Conservation (phyloP, 2,797 vertebrate species). For the Microtus agrestis region DNA sequence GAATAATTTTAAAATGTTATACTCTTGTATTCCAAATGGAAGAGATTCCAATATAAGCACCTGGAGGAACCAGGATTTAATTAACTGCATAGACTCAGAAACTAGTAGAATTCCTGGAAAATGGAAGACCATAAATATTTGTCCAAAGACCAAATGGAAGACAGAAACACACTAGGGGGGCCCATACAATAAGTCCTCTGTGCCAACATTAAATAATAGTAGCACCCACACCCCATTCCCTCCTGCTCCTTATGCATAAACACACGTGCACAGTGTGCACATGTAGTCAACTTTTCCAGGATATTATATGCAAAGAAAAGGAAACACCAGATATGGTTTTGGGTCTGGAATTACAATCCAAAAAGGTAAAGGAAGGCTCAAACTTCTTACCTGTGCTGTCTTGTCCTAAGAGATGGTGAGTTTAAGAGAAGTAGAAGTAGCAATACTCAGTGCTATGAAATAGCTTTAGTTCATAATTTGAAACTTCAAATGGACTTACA, state of each 20-base stretch:
- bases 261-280: background rate
- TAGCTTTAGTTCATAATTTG: background rate
- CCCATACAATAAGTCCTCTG: slow-evolving; percentile 2
- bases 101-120: slow-evolving; percentile 32
- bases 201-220: slow-evolving; percentile 6
- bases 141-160: slow-evolving; percentile 32
- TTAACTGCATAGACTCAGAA: slow-evolving; percentile 3
- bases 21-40: background rate
- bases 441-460: background rate
- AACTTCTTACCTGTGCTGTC: background rate
- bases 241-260: background rate
- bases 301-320: background rate
- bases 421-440: background rate
- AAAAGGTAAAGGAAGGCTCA: background rate
- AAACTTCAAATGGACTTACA: slow-evolving; percentile 7
- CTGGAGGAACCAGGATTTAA: slow-evolving; percentile 27
- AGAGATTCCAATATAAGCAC: background rate
- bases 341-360: background rate
- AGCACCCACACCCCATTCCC: background rate
- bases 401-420: background rate
- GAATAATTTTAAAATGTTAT: slow-evolving; percentile 39
- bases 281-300: background rate
- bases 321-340: background rate
- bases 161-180: background rate
- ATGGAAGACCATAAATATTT: slow-evolving; percentile 50